A percentile compares a stretch with the other conserved stretches of the same genome.
phyloP scores from a whole-genome alignment of 2,888 invertebrate species.

The Lobophora halterata region DNA sequence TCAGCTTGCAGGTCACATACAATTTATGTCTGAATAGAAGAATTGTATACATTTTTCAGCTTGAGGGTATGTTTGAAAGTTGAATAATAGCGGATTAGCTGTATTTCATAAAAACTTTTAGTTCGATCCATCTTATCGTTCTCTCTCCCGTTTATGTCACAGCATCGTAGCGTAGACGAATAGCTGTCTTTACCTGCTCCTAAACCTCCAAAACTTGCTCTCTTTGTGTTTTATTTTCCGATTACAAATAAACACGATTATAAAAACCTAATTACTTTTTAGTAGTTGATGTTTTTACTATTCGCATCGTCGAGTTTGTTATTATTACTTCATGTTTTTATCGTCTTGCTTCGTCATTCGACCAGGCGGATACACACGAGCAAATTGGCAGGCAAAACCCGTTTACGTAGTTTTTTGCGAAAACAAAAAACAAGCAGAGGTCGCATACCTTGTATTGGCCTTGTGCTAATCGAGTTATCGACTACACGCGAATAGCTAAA shows the following conservation, averaged over 20 bases:
- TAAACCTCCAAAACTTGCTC: slow-evolving; percentile 21
- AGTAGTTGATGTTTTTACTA: slow-evolving; percentile 44
- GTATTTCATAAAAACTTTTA: slow-evolving; percentile 18
- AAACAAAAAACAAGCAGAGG: slow-evolving; percentile 62
- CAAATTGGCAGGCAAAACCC: slow-evolving; percentile 52
- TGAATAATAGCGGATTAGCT: slow-evolving; percentile 14
- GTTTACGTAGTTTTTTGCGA: slow-evolving; percentile 47
- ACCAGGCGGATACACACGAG: slow-evolving; percentile 48
- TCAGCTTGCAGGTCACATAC: slow-evolving; percentile 45
- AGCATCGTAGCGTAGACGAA: too few relatives aligned
- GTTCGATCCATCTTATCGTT: slow-evolving; percentile 7
- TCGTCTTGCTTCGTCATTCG: slow-evolving; percentile 41
- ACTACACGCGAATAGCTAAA: slow-evolving; percentile 62
- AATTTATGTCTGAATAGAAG: slow-evolving; percentile 35
- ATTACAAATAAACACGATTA: slow-evolving; percentile 30
- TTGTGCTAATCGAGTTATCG: slow-evolving; percentile 73
- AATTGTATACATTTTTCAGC: slow-evolving; percentile 34
- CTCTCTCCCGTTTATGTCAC: too few relatives aligned
- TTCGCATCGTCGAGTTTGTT: slow-evolving; percentile 37
- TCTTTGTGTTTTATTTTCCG: slow-evolving; percentile 24
- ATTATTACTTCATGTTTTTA: slow-evolving; percentile 42
- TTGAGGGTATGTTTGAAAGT: slow-evolving; percentile 8
- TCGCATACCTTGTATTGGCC: slow-evolving; percentile 71
- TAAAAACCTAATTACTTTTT: slow-evolving; percentile 52
- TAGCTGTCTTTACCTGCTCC: slow-evolving; percentile 26